Evolutionary conservation across 2,113 vertebrate genomes (phyloP), one percentile per base, ranked within the genome.

Genomic region (Sigmodon hispidus): DNA sequence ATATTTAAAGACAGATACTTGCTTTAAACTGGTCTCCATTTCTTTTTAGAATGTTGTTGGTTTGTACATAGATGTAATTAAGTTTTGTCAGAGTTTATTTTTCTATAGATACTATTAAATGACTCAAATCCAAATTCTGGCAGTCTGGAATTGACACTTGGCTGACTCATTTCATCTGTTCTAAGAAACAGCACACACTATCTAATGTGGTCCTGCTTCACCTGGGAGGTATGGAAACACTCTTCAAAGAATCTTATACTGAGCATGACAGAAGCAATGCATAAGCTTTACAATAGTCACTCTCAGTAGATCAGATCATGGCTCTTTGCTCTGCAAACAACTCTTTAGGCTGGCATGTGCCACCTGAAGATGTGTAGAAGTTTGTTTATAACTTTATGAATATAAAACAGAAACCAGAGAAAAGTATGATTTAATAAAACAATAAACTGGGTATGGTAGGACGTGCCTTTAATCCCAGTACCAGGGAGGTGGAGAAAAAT

Each of bases 31-130:
- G 95, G 22, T 45, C 70, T 93, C 97, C 84, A 7, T 93, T 93
- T 90, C 90, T 72, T 57, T 16, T 97, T 89, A 80, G 57, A 92
- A 94, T 96, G 94, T 36, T 77, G 16, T 40, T 86, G 45, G 13
- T 87, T 77, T 96, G 67, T 97, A 91, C 96, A 96, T 96, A 96
- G 90, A 85, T 65, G 45, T 97, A 98, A 98, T 96, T 97, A 96
- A 96, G 96, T 72, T 72, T 96, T 94, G 89, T 98, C 96, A 94
- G 79, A 77, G 67, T 98, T 48, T 96, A 96, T 79, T 97, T 97
- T 98, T 98, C 67, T 96, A 98, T 90, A 43, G 96, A 98, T 98
- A 90, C 34, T 98, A 97, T 97, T 97, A 97, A 98, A 98, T 70
- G 45, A 87, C 76, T 97, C 69, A 95, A 97, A 98, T 94, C 97